Conservation (phyloP, 2,888 invertebrate genomes). For the Cistogaster globosa region DNA sequence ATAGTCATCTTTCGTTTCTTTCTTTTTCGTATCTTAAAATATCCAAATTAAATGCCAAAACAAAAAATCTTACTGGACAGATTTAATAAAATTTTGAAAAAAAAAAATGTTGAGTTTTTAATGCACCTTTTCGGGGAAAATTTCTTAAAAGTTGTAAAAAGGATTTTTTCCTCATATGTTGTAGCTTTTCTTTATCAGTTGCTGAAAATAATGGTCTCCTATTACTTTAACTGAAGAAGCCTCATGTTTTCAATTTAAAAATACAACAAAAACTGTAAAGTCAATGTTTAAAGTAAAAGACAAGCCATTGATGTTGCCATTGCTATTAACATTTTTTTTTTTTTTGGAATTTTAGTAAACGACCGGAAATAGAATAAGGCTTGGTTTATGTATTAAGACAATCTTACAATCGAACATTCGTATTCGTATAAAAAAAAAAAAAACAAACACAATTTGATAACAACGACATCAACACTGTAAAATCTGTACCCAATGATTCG, state of each 20-base stretch:
- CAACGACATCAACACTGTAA: constrained; percentile 4
- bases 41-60: constrained; percentile 33
- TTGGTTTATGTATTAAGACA: constrained; percentile 69
- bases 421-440: background rate
- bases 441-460: background rate
- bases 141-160: constrained; percentile 18
- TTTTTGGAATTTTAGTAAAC: constrained; percentile 51
- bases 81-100: constrained; percentile 14
- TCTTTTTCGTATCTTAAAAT: background rate
- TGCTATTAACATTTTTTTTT: constrained; percentile 22
- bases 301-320: constrained; percentile 39
- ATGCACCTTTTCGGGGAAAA: constrained; percentile 44
- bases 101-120: background rate
- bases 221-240: constrained; percentile 62
- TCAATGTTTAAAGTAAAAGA: constrained; percentile 28
- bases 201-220: constrained; percentile 28
- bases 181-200: constrained; percentile 42
- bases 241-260: constrained; percentile 21
- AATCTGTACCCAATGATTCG: background rate
- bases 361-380: constrained; percentile 73
- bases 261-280: no score
- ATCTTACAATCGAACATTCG: background rate
- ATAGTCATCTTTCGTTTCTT: no score
- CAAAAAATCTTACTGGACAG: constrained; percentile 26
- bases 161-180: constrained; percentile 18